phyloP scores from a whole-genome alignment of 2,888 invertebrate species.

The Chaetogeoica ovagalla region DNA sequence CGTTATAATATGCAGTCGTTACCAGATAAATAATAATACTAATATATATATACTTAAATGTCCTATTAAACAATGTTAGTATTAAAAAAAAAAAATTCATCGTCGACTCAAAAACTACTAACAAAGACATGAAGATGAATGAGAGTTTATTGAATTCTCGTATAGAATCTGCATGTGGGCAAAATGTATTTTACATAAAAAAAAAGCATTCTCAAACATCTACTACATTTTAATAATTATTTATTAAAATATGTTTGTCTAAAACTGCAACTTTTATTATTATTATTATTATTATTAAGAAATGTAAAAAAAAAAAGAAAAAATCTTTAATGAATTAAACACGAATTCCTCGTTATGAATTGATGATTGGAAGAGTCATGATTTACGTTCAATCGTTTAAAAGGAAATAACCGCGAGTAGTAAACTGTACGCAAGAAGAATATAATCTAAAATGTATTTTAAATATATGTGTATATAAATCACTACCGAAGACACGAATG shows the following conservation, averaged over 20 bases:
- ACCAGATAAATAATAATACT: neutral
- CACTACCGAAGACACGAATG: neutral
- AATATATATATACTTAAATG: neutral
- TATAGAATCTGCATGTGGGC: neutral
- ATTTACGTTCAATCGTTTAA: neutral
- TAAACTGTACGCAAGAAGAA: neutral
- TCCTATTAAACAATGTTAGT: neutral
- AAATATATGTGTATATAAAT: too few relatives aligned
- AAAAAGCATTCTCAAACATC: constrained; percentile 9
- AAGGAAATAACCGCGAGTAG: neutral
- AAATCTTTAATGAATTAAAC: constrained; percentile 16
- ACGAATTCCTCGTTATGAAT: neutral
- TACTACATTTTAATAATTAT: neutral
- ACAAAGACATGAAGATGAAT: constrained; percentile 24
- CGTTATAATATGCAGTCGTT: neutral
- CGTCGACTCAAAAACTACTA: constrained; percentile 5
- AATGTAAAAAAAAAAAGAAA: neutral
- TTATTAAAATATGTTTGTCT: neutral
- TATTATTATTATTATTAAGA: neutral
- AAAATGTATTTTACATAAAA: constrained; percentile 9
- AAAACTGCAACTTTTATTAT: neutral
- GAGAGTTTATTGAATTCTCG: neutral
- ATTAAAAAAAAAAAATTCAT: neutral
- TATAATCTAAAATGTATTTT: constrained; percentile 9
- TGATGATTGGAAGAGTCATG: neutral